Evolutionary conservation across 2,113 vertebrate species (phyloP), one percentile per base, ranked within the genome.

Genomic region (Mystacornis crossleyi): DNA sequence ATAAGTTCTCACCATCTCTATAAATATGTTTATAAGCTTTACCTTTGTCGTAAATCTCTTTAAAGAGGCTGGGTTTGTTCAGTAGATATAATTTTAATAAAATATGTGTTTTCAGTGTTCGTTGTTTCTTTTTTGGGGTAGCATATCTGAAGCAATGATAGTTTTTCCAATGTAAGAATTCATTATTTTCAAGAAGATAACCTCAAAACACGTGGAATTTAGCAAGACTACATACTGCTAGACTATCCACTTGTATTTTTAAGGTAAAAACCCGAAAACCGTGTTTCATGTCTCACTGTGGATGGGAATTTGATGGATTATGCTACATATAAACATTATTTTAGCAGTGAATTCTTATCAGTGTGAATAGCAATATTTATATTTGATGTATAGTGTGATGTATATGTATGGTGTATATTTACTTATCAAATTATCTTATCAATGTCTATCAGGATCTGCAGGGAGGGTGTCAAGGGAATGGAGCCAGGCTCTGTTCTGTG

Each of bases 251-350:
- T 65, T 89, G 42, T 75, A 38, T 45, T 85, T 93, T 58, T 89
- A 90, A 65, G 61, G 38, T 51, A 50, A 48, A 81, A 58, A 42
- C 8, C 1, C 0, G 3, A 58, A 80, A 60, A 7, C 11, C 2
- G 11, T 8, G 2, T 57, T 65, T 73, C 28, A 31, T 88, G 8
- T 31, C 29, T 66, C 34, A 23, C 36, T 79, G 45, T 77, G 38
- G 58, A 88, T 96, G 36, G 71, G 60, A 66, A 43, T 85, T 88
- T 89, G 86, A 60, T 95, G 66, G 38, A 81, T 79, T 88, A 72
- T 89, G 57, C 33, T 64, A 40, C 60, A 75, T 43, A 45, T 81
- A 85, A 61, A 18, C 14, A 71, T 31, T 47, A 8, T 60, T 74
- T 53, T 45, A 31, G 67, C 33, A 25, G 33, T 15, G 17, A 29